A percentile compares a stretch with the other conserved stretches of the same genome.
Evolutionary conservation across 2,888 invertebrate genomes (phyloP).

Genomic region (Sepioteuthis lessoniana): DNA sequence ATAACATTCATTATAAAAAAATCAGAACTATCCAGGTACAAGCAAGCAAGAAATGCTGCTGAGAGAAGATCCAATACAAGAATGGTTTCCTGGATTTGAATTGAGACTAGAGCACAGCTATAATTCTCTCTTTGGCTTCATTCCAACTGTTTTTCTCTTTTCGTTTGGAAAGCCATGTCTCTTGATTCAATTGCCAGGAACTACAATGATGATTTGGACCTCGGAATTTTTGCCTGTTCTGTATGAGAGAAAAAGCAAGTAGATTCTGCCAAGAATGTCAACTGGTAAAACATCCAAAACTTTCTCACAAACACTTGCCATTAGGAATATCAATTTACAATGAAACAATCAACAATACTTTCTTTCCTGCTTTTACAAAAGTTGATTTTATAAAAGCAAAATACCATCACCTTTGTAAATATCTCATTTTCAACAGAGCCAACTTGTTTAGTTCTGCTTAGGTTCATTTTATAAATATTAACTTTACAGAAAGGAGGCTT

Average conservation of each 20-base stretch:
- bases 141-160: not conserved
- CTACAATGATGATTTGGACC: not conserved
- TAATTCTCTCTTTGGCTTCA: not conserved
- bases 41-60: not conserved
- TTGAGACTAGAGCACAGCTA: not conserved
- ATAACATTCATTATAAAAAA: not conserved
- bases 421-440: constrained; percentile 33
- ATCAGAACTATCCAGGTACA: not conserved
- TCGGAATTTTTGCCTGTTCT: not conserved
- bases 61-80: not conserved
- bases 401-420: not conserved
- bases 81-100: not conserved
- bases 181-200: not conserved
- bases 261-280: not conserved
- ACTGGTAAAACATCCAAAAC: not conserved
- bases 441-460: constrained; percentile 11
- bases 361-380: not conserved
- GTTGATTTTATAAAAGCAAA: not conserved
- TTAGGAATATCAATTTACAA: not conserved
- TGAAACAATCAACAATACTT: not conserved
- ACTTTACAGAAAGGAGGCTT: not conserved
- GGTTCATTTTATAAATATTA: not conserved
- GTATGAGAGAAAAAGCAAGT: not conserved
- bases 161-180: not conserved
- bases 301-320: not conserved